These are phyloP conservation scores for Dicyrtoma fusca DNA, from an alignment of 2,888 invertebrate species.

Conservation along the genomic window DNA sequence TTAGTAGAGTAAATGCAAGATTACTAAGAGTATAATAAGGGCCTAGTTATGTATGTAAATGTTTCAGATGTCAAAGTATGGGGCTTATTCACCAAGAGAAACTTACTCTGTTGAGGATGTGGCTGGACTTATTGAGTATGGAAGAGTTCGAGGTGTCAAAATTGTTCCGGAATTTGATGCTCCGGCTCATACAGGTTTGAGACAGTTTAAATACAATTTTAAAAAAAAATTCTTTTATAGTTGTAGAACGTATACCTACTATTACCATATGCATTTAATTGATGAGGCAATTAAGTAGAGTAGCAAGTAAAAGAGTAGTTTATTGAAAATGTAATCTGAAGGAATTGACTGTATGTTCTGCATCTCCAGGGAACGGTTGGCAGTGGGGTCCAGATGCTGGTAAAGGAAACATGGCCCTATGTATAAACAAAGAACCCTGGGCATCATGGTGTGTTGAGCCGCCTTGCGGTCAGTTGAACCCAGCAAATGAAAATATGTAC, in stretches of 20 bases:
- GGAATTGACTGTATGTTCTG: too few relatives aligned
- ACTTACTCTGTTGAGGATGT: conserved; percentile 68
- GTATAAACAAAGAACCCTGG: conserved; percentile 57
- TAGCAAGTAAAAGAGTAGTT: too few relatives aligned
- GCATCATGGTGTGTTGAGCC: conserved; percentile 73
- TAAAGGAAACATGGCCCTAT: conserved; percentile 56
- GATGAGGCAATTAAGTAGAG: too few relatives aligned
- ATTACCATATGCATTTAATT: too few relatives aligned
- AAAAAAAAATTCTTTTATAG: too few relatives aligned
- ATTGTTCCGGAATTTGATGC: conserved; percentile 91
- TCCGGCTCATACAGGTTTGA: conserved; percentile 80
- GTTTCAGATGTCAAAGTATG: conserved; percentile 69
- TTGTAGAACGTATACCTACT: too few relatives aligned
- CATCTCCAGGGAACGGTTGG: conserved; percentile 57
- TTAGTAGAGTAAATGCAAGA: too few relatives aligned
- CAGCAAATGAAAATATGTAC: conserved; percentile 57
- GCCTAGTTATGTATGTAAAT: not conserved
- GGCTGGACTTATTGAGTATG: conserved; percentile 71
- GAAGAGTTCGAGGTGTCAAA: conserved; percentile 76
- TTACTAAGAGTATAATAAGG: too few relatives aligned
- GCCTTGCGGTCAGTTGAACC: conserved; percentile 66
- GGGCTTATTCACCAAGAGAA: conserved; percentile 77
- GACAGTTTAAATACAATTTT: too few relatives aligned
- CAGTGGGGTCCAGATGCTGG: conserved; percentile 58
- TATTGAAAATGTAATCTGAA: too few relatives aligned